A percentile compares a stretch with the other conserved stretches of the same genome.
Conservation (phyloP, 2,888 invertebrate genomes). For the Acanthococcus lagerstroemiae region DNA sequence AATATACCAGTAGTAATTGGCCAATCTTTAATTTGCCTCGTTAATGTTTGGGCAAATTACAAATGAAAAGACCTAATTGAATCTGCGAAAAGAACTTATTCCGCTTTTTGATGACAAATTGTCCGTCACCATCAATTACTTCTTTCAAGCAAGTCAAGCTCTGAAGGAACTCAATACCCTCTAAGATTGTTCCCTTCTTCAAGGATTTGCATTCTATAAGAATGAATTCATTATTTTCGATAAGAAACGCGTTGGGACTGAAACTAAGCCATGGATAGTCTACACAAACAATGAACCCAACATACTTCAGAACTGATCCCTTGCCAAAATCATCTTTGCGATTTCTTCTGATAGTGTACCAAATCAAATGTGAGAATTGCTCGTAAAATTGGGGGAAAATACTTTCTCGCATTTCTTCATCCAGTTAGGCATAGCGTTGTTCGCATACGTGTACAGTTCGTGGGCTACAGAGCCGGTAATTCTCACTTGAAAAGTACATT, state of each 20-base stretch:
- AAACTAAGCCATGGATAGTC: neutral
- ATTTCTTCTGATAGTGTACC: neutral
- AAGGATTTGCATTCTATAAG: neutral
- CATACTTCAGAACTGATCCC: neutral
- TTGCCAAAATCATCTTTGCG: neutral
- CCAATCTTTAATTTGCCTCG: too few species aligned
- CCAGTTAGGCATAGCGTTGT: neutral
- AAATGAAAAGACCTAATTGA: neutral
- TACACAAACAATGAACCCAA: neutral
- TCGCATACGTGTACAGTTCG: neutral
- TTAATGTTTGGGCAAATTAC: too few species aligned
- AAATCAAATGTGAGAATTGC: neutral
- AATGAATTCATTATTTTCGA: neutral
- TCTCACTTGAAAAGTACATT: neutral
- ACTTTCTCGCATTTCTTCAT: neutral
- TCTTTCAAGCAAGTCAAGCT: neutral
- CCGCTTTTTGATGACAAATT: neutral
- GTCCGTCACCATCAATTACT: neutral
- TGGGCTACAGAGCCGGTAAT: neutral
- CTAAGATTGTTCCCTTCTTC: neutral
- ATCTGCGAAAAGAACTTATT: neutral
- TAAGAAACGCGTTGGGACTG: neutral
- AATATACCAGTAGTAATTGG: too few species aligned
- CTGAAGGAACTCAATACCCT: neutral
- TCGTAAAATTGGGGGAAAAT: neutral